Conservation (phyloP, 2,888 invertebrate species). For the Selenia dentaria region DNA sequence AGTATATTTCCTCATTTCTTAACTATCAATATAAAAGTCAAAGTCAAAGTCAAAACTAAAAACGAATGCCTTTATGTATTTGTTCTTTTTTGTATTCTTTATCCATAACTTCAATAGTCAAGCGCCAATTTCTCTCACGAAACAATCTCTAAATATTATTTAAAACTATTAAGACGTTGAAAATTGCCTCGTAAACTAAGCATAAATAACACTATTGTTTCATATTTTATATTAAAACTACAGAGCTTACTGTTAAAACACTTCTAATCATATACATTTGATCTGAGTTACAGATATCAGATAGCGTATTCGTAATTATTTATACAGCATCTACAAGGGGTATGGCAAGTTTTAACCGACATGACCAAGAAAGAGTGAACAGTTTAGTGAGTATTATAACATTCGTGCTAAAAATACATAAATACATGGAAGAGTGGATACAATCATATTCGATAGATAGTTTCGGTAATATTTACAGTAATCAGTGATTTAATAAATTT, state of each 20-base stretch:
- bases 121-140: conserved; percentile 68
- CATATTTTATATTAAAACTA: conserved; percentile 77
- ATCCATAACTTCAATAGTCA: conserved; percentile 62
- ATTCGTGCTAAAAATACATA: no score
- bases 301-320: conserved; percentile 63
- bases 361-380: no score
- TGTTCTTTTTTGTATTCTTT: no score
- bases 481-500: no score
- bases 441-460: no score
- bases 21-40: no score
- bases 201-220: conserved; percentile 81
- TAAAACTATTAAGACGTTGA: conserved; percentile 74
- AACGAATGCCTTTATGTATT: no score
- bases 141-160: conserved; percentile 71
- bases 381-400: no score
- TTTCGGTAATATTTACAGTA: no score
- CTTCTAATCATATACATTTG: conserved; percentile 69
- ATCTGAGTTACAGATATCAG: conserved; percentile 68
- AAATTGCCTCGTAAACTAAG: conserved; percentile 76
- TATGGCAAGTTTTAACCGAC: conserved; percentile 4
- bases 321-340: conserved; percentile 62
- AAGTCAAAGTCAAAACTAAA: no score
- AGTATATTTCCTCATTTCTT: no score
- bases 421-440: no score
- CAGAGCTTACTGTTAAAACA: conserved; percentile 67